phyloP scores from a whole-genome alignment of 2,888 invertebrate genomes.

The Temnothorax rugatulus region DNA sequence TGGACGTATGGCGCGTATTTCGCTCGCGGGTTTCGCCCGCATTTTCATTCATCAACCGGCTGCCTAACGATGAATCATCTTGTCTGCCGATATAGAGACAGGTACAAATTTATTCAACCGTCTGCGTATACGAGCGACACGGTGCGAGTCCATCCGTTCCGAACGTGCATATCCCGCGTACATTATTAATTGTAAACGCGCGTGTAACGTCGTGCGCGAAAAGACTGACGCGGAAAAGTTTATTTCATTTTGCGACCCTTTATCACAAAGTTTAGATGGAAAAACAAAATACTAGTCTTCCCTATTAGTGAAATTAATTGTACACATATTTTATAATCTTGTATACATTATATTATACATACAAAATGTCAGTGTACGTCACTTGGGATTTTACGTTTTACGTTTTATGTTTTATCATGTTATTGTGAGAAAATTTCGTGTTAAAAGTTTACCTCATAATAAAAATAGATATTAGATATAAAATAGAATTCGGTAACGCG shows the following conservation, averaged over 20 bases:
- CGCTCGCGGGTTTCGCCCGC: conserved; percentile 62
- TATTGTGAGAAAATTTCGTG: background rate
- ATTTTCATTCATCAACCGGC: conserved; percentile 74
- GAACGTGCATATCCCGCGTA: conserved; percentile 63
- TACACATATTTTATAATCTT: background rate
- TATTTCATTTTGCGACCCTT: no score
- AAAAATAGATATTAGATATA: background rate
- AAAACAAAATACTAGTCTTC: background rate
- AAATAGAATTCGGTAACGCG: background rate
- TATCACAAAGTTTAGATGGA: background rate
- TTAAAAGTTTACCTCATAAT: background rate
- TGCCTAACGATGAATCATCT: conserved; percentile 72
- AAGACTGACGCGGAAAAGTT: conserved; percentile 16
- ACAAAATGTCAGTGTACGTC: no score
- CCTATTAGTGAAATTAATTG: background rate
- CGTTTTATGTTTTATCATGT: background rate
- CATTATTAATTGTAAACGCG: conserved; percentile 78
- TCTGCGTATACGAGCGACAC: conserved; percentile 23
- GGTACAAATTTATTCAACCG: conserved; percentile 71
- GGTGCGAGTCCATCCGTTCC: conserved; percentile 22
- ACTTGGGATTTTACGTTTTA: background rate
- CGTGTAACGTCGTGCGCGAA: conserved; percentile 22
- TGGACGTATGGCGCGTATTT: conserved; percentile 57
- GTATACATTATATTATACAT: background rate
- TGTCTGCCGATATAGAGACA: conserved; percentile 65